Evolutionary conservation across 2,888 invertebrate genomes (phyloP).

Genomic region (Coleophora deauratella): DNA sequence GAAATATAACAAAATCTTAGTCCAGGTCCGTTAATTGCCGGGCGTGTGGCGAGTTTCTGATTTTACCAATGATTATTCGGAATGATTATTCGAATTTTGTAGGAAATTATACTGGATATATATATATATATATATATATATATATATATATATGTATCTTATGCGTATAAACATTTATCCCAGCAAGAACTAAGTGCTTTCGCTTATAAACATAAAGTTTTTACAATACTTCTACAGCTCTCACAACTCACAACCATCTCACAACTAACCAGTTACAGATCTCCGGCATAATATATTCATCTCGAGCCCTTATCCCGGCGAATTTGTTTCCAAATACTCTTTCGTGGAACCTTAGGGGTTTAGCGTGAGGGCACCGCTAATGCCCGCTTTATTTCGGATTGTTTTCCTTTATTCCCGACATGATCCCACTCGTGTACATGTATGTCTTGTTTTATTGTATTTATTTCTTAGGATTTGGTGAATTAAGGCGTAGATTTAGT

Average conservation of each 20-base stretch:
- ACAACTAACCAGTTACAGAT: constrained; percentile 35
- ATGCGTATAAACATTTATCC: too few species aligned
- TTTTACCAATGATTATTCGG: too few species aligned
- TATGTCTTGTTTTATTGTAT: not conserved
- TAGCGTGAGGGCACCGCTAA: constrained; percentile 7
- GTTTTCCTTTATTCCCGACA: constrained; percentile 5
- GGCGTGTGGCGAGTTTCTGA: too few species aligned
- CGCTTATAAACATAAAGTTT: too few species aligned
- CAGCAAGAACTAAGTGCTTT: too few species aligned
- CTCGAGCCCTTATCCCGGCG: constrained; percentile 34
- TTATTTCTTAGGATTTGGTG: not conserved
- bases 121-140: too few species aligned
- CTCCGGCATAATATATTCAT: constrained; percentile 42
- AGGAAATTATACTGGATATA: too few species aligned
- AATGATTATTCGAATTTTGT: too few species aligned
- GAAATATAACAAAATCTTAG: too few species aligned
- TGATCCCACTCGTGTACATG: constrained; percentile 1
- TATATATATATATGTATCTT: not conserved
- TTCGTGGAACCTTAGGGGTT: constrained; percentile 11
- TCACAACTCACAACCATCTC: constrained; percentile 16
- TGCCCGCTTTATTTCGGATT: constrained; percentile 11
- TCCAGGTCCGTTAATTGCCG: too few species aligned
- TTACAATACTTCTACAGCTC: too few species aligned
- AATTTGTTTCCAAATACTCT: constrained; percentile 37
- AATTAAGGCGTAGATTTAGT: not conserved